Percentiles rank a stretch among this genome's conserved stretches.
Evolutionary conservation across 1,140 invertebrate genomes (phyloP).

Genomic region (Bombus turneri): DNA sequence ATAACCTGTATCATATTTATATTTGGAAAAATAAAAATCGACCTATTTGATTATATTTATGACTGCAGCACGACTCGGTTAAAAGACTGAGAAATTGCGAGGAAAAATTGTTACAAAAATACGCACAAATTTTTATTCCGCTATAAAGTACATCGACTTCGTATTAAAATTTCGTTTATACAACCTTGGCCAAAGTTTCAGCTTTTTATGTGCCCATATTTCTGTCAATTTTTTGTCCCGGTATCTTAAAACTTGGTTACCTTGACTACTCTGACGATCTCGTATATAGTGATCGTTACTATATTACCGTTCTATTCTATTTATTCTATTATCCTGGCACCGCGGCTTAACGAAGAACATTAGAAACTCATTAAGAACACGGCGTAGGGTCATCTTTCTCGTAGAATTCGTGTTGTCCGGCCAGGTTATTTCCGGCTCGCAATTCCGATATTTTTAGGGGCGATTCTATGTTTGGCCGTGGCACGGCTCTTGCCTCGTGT

Average conservation of each 20-base stretch:
- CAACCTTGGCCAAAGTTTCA: background rate
- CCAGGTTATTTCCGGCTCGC: conserved; percentile 56
- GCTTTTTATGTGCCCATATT: background rate
- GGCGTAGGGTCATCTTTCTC: conserved; percentile 33
- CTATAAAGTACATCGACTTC: background rate
- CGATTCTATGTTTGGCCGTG: conserved; percentile 59
- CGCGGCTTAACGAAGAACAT: background rate
- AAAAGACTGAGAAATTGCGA: no score
- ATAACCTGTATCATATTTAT: no score
- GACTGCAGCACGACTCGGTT: no score
- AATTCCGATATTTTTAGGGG: conserved; percentile 64
- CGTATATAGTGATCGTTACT: background rate
- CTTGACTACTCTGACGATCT: background rate
- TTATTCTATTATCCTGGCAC: background rate
- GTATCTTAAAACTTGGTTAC: background rate
- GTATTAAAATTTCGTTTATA: background rate
- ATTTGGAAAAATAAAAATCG: no score
- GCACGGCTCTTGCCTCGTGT: conserved; percentile 53
- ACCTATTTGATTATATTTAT: no score
- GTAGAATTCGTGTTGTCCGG: conserved; percentile 55
- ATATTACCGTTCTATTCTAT: background rate
- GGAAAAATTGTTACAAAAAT: background rate
- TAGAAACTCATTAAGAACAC: conserved; percentile 2
- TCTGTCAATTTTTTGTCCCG: background rate
- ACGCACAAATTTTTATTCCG: background rate